phyloP scores from a whole-genome alignment of 2,113 vertebrate genomes.

The Campylorhamphus procurvoides region DNA sequence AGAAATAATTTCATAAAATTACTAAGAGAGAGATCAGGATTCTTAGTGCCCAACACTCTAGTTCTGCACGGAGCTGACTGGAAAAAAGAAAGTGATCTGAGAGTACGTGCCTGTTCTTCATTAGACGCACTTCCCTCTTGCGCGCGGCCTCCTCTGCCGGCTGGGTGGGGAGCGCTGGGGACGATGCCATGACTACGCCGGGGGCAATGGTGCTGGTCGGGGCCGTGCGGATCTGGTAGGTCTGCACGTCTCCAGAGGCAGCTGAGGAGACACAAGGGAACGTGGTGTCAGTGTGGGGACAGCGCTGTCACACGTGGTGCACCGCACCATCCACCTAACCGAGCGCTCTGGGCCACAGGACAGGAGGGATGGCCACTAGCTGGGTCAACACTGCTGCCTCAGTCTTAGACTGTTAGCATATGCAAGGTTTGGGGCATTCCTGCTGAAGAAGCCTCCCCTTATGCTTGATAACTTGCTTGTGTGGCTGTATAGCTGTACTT shows the following conservation, averaged over 20 bases:
- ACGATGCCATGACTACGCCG: conserved; percentile 94
- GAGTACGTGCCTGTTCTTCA: conserved; percentile 94
- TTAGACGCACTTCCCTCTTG: conserved; percentile 96
- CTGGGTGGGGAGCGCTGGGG: conserved; percentile 87
- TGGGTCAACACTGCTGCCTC: not conserved
- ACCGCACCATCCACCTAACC: not conserved
- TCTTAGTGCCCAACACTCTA: not conserved
- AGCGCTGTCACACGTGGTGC: fast-evolving
- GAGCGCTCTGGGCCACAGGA: not conserved
- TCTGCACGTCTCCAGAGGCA: conserved; percentile 95
- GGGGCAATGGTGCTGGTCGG: conserved; percentile 91
- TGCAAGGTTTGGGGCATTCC: not conserved
- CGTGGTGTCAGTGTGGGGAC: not conserved
- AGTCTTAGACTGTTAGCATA: not conserved
- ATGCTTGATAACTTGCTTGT: not conserved
- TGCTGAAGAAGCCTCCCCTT: not conserved
- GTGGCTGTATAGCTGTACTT: not conserved
- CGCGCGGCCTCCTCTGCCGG: conserved; percentile 93
- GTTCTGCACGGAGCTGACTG: not conserved
- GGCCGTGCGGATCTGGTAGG: conserved; percentile 96
- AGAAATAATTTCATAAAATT: not conserved
- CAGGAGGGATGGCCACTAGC: not conserved
- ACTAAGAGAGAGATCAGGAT: not conserved
- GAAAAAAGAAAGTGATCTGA: not conserved
- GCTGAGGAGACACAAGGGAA: conserved; percentile 69